Evolutionary conservation across 2,797 vertebrate genomes (phyloP), one percentile per base, ranked within the genome.

Genomic region (Labroides dimidiatus): DNA sequence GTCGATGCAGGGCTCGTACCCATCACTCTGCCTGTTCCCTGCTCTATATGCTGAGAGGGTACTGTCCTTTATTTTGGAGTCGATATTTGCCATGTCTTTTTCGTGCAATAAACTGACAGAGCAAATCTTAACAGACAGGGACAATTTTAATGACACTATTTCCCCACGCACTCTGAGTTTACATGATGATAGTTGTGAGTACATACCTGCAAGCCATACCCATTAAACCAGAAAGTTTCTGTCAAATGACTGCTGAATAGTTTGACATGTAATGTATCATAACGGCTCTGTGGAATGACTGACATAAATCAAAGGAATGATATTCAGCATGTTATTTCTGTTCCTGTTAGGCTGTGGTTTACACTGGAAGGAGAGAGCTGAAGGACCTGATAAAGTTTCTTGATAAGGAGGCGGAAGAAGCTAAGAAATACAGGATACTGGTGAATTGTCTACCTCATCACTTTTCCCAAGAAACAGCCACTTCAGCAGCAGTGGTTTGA

Each of bases 11-110:
- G 93, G 91, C 5, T 55, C 72, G 0, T 95, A 95, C 15, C 97
- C 94, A 0, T 91, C 94, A 6, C 93, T 99, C 81, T 94, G 91
- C 13, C 91, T 96, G 62, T 98, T 97, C 21, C 97, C 96, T 21
- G 93, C 95, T 0, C 79, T 95, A 10, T 64, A 93, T 0, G 69
- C 89, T 0, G 88, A 90, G 64, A 89, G 93, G 90, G 96, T 98
- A 70, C 0, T 20, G 43, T 0, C 16, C 15, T 27, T 0, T 16
- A 8, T 16, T 30, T 57, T 11, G 1, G 10, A 9, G n/a, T 0
- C 14, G 19, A 1, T 21, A 8, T 27, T 16, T 50, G 36, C 23
- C 16, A 16, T n/a, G 20, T 23, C 37, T 39, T 57, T 39, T 37
- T 7, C 0, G 17, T 23, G 3, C 11, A 6, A 49, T n/a, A 4